Evolutionary conservation across 2,888 invertebrate species (phyloP), one percentile per base, ranked within the genome.

Genomic region (Andrena hattorfiana): DNA sequence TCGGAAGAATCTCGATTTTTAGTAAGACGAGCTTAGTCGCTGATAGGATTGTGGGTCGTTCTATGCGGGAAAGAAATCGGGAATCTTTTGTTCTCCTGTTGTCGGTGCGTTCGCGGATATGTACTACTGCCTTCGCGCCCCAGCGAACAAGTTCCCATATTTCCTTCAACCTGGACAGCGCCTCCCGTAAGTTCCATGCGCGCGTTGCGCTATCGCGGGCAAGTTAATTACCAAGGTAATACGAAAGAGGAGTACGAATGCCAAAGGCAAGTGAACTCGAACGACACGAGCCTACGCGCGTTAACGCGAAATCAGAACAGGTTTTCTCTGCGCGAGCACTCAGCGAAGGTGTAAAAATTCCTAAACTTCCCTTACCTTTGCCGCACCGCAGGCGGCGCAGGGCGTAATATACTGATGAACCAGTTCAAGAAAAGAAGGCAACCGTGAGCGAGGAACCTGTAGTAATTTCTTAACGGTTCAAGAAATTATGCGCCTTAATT

Each of bases 401-500:
- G 32, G 67, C 56, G 28, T 77, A 78, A 77, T 71, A 42, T 74
- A 78, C 80, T 59, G 86, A 83, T 84, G 84, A 88, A 87, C 88
- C 88, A 88, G 77, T 87, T 88, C 81, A 28, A 72, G 85, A 85
- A 85, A 85, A 84, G 77, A 82, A 83, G 56, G 77, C 74, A 16
- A 59, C 68, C 54, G 49, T 10, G 63, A 51, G 73, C 59, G 54
- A 20, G 51, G 28, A 69, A 49, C 56, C 75, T 70, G 79, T 67
- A 79, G 84, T 83, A 85, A 89, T 87, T 88, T 85, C 82, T 89
- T 84, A 87, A 87, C 83, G 83, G 79, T 89, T 85, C 74, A 64
- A 83, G 77, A 84, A 89, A 89, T 85, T 87, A 83, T 75, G 82
- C 78, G 73, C 66, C 73, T 77, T 77, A 83, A 89, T 88, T 89